A percentile compares a stretch with the other conserved stretches of the same genome.
Evolutionary conservation across 2,113 vertebrate genomes (phyloP).

Genomic region (Toxostoma redivivum): DNA sequence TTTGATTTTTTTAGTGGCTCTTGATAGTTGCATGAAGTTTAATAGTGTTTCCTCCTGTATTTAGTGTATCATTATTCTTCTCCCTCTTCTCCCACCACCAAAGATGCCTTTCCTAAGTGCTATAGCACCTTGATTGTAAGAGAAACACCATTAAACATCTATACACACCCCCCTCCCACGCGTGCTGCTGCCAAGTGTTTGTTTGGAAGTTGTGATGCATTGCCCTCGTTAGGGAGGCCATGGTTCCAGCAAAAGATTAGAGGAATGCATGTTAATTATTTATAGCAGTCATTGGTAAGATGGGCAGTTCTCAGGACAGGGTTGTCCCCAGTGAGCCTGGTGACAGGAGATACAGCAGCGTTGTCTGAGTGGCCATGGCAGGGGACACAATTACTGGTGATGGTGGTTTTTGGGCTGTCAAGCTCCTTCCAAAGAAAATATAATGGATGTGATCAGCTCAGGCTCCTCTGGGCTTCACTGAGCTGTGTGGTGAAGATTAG

Average conservation of each 20-base stretch:
- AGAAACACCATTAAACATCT: slow-evolving; percentile 21
- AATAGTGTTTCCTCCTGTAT: neutral
- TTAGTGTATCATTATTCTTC: neutral
- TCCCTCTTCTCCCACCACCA: neutral
- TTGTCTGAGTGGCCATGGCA: neutral
- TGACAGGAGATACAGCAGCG: rapidly evolving
- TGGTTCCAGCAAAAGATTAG: neutral
- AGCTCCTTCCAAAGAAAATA: neutral
- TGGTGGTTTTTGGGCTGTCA: neutral
- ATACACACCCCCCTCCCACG: neutral
- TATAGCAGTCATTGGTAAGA: neutral
- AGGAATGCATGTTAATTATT: neutral
- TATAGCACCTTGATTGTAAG: neutral
- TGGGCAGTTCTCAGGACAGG: neutral
- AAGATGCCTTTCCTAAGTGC: neutral
- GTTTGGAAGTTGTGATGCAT: neutral
- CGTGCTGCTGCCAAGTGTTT: neutral
- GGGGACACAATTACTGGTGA: neutral
- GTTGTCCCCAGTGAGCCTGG: neutral
- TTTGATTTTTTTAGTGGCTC: neutral
- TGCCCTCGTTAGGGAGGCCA: neutral
- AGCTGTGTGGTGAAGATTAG: neutral
- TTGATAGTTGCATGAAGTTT: neutral
- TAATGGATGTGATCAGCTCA: rapidly evolving
- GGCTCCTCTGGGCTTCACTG: neutral